Conservation (phyloP, 1,140 invertebrate genomes). For the Anastrepha ludens region DNA sequence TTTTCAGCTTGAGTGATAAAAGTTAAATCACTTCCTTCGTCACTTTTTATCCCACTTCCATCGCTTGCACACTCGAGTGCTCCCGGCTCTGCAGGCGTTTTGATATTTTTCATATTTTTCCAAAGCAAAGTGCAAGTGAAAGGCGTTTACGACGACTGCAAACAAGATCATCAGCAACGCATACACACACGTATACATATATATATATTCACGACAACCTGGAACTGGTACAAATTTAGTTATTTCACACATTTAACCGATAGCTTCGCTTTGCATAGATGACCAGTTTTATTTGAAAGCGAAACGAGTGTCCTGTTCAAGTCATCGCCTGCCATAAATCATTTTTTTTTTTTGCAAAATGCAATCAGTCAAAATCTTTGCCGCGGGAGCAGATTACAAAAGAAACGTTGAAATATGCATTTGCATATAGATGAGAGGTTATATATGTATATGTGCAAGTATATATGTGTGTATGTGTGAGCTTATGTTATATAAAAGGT, state of each 20-base stretch:
- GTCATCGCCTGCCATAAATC: too few species aligned
- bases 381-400: background rate
- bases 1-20: background rate
- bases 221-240: background rate
- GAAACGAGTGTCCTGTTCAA: too few species aligned
- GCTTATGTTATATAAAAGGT: too few species aligned
- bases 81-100: background rate
- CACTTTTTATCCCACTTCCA: background rate
- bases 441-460: too few species aligned
- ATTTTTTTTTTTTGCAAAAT: too few species aligned
- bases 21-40: background rate
- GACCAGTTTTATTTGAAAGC: too few species aligned
- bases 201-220: background rate
- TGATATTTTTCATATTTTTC: constrained; percentile 8
- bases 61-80: background rate
- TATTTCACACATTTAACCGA: background rate
- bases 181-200: background rate
- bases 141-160: background rate
- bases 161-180: constrained; percentile 21
- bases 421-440: too few species aligned
- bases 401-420: background rate
- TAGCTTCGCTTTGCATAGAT: background rate
- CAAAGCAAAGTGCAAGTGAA: constrained; percentile 9
- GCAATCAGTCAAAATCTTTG: too few species aligned
- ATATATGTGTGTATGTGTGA: too few species aligned